Conservation (phyloP, 2,113 vertebrate species). For the Sclerurus mexicanus region DNA sequence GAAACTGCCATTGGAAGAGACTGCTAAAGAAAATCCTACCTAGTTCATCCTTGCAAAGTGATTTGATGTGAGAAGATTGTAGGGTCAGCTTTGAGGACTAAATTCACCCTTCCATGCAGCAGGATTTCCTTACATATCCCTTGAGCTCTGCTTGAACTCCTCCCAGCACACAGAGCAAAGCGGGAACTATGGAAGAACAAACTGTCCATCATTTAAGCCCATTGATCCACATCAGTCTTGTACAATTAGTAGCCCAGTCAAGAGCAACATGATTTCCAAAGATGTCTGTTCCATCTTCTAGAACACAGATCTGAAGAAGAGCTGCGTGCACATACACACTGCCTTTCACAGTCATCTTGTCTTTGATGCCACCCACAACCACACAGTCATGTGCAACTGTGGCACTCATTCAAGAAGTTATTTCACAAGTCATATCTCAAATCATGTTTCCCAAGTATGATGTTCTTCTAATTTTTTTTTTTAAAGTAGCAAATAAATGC, state of each 20-base stretch:
- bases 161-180: background rate
- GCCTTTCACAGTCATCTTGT: background rate
- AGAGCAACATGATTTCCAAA: background rate
- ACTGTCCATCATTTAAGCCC: constrained; percentile 8
- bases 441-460: background rate
- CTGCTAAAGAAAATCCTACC: background rate
- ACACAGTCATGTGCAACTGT: background rate
- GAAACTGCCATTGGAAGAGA: background rate
- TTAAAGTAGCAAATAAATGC: background rate
- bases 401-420: background rate
- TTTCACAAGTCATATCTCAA: constrained; percentile 5
- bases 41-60: background rate
- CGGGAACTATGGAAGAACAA: background rate
- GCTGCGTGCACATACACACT: background rate
- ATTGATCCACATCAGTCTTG: constrained; percentile 28
- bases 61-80: background rate
- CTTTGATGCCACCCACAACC: background rate
- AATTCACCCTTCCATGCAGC: background rate
- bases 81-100: background rate
- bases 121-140: background rate
- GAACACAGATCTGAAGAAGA: background rate
- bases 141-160: background rate
- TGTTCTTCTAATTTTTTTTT: background rate
- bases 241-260: constrained; percentile 2
- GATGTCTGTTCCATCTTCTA: background rate